These are phyloP conservation scores for Pogona vitticeps DNA, from an alignment of 2,113 vertebrate genomes.

Conservation along the genomic window DNA sequence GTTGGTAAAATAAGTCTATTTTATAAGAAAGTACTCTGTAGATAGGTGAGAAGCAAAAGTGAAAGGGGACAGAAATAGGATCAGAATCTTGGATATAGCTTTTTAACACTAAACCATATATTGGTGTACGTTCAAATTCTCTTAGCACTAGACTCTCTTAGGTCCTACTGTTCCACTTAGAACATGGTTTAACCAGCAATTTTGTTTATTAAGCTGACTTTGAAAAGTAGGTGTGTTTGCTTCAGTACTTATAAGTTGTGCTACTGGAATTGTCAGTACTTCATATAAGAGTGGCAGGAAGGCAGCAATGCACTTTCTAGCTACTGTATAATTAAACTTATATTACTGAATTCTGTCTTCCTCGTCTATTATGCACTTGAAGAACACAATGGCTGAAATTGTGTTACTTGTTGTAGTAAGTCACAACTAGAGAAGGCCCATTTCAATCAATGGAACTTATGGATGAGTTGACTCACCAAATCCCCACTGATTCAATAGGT, in stretches of 20 bases:
- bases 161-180: background rate
- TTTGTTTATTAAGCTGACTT: background rate
- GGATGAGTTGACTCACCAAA: no score
- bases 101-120: background rate
- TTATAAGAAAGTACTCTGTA: no score
- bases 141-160: background rate
- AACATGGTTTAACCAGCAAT: constrained; percentile 1
- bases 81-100: no score
- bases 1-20: no score
- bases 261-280: background rate
- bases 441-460: no score
- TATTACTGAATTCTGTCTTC: background rate
- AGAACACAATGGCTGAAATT: no score
- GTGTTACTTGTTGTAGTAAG: no score
- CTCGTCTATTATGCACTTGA: background rate
- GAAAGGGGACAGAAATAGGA: no score
- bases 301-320: background rate
- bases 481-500: no score
- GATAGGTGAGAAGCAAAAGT: no score
- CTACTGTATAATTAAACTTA: background rate
- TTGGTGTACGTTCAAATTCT: background rate
- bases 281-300: background rate
- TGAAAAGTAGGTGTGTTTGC: background rate
- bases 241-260: background rate
- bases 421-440: no score